Evolutionary conservation across 30 jellyfish, hydroid and myxozoan species (phyloP), one percentile per base, ranked within the genome.

Genomic region (Nemopilema nomurai): DNA sequence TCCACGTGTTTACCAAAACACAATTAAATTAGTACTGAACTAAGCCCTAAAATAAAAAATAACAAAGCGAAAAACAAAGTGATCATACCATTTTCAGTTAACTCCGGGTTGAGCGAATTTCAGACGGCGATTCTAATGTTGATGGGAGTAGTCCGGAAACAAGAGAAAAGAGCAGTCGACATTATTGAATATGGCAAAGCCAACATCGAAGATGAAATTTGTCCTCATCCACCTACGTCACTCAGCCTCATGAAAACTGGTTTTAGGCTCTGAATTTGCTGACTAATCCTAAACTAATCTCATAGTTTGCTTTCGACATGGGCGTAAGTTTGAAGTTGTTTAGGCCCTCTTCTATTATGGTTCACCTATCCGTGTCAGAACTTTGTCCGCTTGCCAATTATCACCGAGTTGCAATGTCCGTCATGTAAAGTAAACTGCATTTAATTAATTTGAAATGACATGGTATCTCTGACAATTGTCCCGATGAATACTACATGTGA

Each of bases 111-210:
- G 72, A 18, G 8, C 29, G 29, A 63, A 63, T 63, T 24, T 63
- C 29, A 19, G 72, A 24, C 72, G 13, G 13, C 57, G 57, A 13
- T 41, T 63, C 18, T 65, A 8, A 20, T 21, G 75, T 21, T 67
- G 76, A 49, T 77, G 87, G 87, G 87, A 77, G 87, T 27, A 16
- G 68, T 77, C 87, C 87, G 87, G 87, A 77, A 77, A 76, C 74
- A 19, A 62, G 69, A 8, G 79, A 77, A 77, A 77, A 77, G 87
- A 62, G 87, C 87, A 77, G 57, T 77, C 87, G 26, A 20, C 87
- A 77, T 73, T 32, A 22, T 77, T 25, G 78, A 41, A 4, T 30
- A 62, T 19, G 9, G 32, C 76, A 20, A 33, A 67, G 19, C 33
- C 30, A 67, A n/a, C n/a, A 18, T 23, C 30, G 23, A 67, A 67